Evolutionary conservation across 2,113 vertebrate genomes (phyloP).

Genomic region (Leptobrachium leishanense): DNA sequence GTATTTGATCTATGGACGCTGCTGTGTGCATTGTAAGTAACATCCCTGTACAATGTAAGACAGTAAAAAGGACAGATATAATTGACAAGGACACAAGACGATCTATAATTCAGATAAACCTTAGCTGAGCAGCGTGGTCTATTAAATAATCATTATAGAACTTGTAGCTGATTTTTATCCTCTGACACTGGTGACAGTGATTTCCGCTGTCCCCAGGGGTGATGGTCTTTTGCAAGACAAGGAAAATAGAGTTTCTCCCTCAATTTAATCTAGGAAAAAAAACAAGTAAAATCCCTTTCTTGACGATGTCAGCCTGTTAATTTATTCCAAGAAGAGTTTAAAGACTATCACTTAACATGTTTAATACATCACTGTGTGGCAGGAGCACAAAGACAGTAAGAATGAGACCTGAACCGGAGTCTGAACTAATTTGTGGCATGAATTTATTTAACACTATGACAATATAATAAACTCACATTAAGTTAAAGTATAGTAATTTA

Average conservation of each 20-base stretch:
- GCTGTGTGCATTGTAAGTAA: not conserved
- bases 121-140: slow-evolving; percentile 5
- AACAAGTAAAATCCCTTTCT: not conserved
- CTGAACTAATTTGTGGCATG: not conserved
- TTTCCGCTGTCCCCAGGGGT: not conserved
- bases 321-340: slow-evolving; percentile 5
- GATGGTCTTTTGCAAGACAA: not conserved
- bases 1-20: not conserved
- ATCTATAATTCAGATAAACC: slow-evolving; percentile 1
- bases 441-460: not conserved
- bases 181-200: not conserved
- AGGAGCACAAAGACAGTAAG: not conserved
- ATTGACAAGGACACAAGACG: slow-evolving; percentile 3
- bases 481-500: too few relatives aligned
- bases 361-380: not conserved
- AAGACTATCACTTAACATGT: not conserved
- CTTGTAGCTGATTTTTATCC: not conserved
- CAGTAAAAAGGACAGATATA: not conserved
- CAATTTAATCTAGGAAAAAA: not conserved
- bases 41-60: not conserved
- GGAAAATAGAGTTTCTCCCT: not conserved
- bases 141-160: slow-evolving; percentile 24
- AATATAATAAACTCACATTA: too few relatives aligned
- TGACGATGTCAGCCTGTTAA: not conserved
- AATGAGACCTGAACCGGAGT: not conserved